phyloP scores from a whole-genome alignment of 2,113 vertebrate species.

The Grammomys surdaster region DNA sequence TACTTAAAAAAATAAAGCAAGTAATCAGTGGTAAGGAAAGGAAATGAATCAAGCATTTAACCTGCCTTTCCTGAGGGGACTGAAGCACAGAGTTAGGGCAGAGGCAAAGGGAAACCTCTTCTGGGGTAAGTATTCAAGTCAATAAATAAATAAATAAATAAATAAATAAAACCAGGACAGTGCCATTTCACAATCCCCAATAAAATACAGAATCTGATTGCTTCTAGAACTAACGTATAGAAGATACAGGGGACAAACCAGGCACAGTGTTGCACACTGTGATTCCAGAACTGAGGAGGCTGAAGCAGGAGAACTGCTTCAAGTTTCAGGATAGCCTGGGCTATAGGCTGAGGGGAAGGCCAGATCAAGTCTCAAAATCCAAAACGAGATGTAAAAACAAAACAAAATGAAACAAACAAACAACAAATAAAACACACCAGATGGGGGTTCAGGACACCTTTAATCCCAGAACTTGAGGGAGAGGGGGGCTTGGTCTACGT shows the following conservation, averaged over 20 bases:
- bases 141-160: constrained; percentile 10
- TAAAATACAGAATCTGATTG: background rate
- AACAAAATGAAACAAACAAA: background rate
- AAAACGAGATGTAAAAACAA: background rate
- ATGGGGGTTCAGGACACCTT: background rate
- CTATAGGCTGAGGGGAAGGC: background rate
- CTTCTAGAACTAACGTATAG: background rate
- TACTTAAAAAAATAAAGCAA: background rate
- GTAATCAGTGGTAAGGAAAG: background rate
- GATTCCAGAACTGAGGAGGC: background rate
- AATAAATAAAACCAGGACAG: background rate
- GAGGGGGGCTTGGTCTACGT: background rate
- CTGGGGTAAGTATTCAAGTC: background rate
- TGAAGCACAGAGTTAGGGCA: background rate
- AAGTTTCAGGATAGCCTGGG: background rate
- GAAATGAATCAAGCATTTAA: background rate
- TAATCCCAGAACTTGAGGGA: background rate
- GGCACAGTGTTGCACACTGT: background rate
- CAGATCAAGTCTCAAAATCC: background rate
- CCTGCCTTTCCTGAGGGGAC: background rate
- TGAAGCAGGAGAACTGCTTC: background rate
- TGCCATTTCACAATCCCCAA: background rate
- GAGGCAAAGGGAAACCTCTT: background rate
- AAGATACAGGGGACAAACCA: background rate
- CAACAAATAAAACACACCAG: background rate